phyloP scores from a whole-genome alignment of 2,797 vertebrate species.

The Spondyliosoma cantharus region DNA sequence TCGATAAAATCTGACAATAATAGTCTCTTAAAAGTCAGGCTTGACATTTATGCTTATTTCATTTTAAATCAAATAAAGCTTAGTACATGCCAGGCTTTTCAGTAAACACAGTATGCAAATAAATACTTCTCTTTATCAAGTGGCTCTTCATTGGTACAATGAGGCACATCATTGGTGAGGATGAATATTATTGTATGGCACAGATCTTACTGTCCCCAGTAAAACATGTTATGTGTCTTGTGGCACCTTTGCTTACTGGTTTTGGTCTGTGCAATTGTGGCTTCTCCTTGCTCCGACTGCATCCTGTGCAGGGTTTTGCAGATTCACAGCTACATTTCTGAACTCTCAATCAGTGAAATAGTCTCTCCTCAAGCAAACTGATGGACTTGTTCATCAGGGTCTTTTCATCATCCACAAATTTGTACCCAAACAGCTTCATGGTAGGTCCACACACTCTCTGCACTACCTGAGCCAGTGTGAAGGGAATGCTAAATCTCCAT shows the following conservation, averaged over 20 bases:
- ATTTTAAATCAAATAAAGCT: slow-evolving; percentile 57
- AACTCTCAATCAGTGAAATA: slow-evolving; percentile 57
- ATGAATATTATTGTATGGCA: slow-evolving; percentile 33
- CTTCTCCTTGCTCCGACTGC: slow-evolving; percentile 30
- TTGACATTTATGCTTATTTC: slow-evolving; percentile 35
- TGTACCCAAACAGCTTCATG: slow-evolving; percentile 95
- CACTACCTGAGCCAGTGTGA: slow-evolving; percentile 93
- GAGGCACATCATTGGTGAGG: slow-evolving; percentile 67
- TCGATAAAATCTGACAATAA: slow-evolving; percentile 32
- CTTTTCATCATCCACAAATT: slow-evolving; percentile 84
- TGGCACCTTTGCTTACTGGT: slow-evolving; percentile 25
- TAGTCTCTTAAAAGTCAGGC: slow-evolving; percentile 29
- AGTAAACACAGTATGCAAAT: slow-evolving; percentile 49
- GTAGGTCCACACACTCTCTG: slow-evolving; percentile 91
- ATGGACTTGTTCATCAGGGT: slow-evolving; percentile 90
- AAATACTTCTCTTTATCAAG: slow-evolving; percentile 58
- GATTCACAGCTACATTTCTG: slow-evolving; percentile 30
- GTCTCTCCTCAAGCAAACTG: slow-evolving; percentile 92
- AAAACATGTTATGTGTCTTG: slow-evolving; percentile 23
- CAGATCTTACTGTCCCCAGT: slow-evolving; percentile 14
- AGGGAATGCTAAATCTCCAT: slow-evolving; percentile 94
- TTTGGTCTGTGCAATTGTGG: slow-evolving; percentile 58
- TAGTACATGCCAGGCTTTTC: slow-evolving; percentile 24
- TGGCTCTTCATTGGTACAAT: slow-evolving; percentile 54
- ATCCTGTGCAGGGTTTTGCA: slow-evolving; percentile 6